Conservation (phyloP, 2,113 vertebrate species). For the Speoplatyrhinus poulsoni region DNA sequence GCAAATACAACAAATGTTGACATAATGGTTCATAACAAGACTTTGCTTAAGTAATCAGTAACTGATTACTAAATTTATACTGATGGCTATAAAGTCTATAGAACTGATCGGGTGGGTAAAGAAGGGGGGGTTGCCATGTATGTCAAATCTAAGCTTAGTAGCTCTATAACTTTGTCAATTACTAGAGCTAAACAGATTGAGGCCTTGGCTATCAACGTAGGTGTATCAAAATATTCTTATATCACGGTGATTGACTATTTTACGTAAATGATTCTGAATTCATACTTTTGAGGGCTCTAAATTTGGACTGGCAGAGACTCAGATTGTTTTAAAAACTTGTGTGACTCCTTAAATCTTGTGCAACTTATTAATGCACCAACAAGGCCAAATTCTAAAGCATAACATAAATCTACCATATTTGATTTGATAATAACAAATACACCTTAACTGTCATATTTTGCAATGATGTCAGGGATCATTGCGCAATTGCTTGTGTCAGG, state of each 20-base stretch:
- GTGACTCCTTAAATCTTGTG: not conserved
- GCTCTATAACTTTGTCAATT: not conserved
- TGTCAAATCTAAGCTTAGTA: slow-evolving; percentile 1
- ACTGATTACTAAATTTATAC: not conserved
- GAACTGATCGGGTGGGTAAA: slow-evolving; percentile 4
- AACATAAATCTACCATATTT: not conserved
- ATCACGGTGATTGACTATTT: not conserved
- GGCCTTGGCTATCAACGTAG: not conserved
- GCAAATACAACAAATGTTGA: slow-evolving; percentile 4
- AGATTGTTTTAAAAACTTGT: not conserved
- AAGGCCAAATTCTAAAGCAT: not conserved
- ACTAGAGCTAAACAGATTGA: not conserved
- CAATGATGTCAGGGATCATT: slow-evolving; percentile 3
- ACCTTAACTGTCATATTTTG: slow-evolving; percentile 19
- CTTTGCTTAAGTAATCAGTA: not conserved
- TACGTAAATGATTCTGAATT: not conserved
- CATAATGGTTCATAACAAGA: not conserved
- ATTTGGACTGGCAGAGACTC: too few relatives aligned
- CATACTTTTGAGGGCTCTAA: too few relatives aligned
- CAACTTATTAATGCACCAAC: not conserved
- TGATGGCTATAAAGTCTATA: slow-evolving; percentile 1
- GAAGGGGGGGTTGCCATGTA: not conserved
- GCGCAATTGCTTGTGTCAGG: too few relatives aligned
- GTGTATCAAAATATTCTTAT: not conserved
- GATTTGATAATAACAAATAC: not conserved